Evolutionary conservation across 2,797 vertebrate genomes (phyloP).

Genomic region (Rousettus madagascariensis): DNA sequence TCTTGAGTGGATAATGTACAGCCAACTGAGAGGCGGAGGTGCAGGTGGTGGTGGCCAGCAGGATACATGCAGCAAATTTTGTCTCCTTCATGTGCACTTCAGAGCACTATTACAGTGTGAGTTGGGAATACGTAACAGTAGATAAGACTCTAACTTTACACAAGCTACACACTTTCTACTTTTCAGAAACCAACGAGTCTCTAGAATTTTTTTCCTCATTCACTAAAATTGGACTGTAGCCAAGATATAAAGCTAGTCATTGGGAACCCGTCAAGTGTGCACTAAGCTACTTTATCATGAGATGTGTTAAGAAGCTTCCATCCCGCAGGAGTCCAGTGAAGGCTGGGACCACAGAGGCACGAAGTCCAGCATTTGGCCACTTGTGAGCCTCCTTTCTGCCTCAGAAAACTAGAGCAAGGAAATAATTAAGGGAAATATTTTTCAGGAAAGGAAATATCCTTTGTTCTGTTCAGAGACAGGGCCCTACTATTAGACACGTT

Average conservation of each 20-base stretch:
- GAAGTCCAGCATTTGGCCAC: not conserved
- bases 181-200: constrained; percentile 60
- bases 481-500: constrained; percentile 47
- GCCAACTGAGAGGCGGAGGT: not conserved
- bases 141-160: constrained; percentile 2
- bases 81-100: not conserved
- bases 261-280: constrained; percentile 71
- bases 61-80: not conserved
- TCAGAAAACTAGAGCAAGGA: constrained; percentile 40
- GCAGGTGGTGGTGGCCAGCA: not conserved
- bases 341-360: constrained; percentile 18
- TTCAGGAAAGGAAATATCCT: constrained; percentile 53
- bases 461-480: constrained; percentile 66
- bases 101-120: not conserved
- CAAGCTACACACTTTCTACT: constrained; percentile 39
- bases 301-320: constrained; percentile 57
- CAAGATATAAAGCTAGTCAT: constrained; percentile 75
- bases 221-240: constrained; percentile 56
- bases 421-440: constrained; percentile 37
- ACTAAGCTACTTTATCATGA: constrained; percentile 51
- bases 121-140: not conserved
- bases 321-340: constrained; percentile 55
- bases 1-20: not conserved
- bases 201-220: constrained; percentile 46
- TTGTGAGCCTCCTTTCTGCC: constrained; percentile 46